A percentile compares a stretch with the other conserved stretches of the same genome.
phyloP scores from a whole-genome alignment of 2,113 vertebrate species.

The Melanerpes aurifrons region DNA sequence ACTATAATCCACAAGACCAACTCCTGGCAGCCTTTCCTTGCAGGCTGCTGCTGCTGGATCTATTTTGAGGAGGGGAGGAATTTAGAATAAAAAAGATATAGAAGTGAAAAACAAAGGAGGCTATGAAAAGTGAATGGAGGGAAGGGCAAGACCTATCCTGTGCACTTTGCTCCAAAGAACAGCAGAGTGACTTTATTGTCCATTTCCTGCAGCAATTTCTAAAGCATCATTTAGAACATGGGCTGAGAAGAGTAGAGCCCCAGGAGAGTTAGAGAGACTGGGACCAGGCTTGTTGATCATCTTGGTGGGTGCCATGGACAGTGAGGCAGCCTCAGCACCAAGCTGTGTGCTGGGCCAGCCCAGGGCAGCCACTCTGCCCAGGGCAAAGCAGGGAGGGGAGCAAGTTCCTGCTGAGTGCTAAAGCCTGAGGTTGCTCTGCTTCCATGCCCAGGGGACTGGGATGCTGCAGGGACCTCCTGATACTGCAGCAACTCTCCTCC shows the following conservation, averaged over 20 bases:
- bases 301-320: too few relatives aligned
- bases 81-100: slow-evolving; percentile 45
- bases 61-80: slow-evolving; percentile 76
- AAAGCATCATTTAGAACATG: background rate
- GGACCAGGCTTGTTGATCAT: too few relatives aligned
- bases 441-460: background rate
- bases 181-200: slow-evolving; percentile 30
- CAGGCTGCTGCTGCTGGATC: slow-evolving; percentile 72
- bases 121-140: slow-evolving; percentile 61
- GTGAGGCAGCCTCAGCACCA: too few relatives aligned
- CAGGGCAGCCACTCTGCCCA: too few relatives aligned
- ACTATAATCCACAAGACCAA: slow-evolving; percentile 75
- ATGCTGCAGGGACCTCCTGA: background rate
- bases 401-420: too few relatives aligned
- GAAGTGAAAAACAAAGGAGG: slow-evolving; percentile 62
- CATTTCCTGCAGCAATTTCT: background rate
- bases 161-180: slow-evolving; percentile 45
- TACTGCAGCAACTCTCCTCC: background rate
- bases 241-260: background rate
- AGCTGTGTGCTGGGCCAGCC: too few relatives aligned
- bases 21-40: slow-evolving; percentile 74
- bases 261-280: too few relatives aligned
- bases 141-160: slow-evolving; percentile 53
- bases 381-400: too few relatives aligned
- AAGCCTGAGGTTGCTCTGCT: background rate